Conservation (phyloP, 2,888 invertebrate genomes). For the Pseudeuparius sepicola region DNA sequence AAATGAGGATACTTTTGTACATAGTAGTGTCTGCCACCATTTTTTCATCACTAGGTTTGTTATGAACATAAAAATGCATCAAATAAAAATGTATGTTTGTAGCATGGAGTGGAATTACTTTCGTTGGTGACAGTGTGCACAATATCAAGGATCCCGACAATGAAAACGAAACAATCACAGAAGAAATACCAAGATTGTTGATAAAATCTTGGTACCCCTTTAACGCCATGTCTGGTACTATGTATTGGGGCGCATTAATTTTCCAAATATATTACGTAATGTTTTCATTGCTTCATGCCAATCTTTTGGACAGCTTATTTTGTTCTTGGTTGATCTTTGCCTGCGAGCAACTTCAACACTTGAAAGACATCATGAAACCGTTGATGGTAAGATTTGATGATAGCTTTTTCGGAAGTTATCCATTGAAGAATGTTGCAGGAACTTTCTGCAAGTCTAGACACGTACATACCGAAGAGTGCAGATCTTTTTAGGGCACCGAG, state of each 20-base stretch:
- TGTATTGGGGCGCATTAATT: conserved; percentile 54
- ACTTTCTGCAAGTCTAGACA: conserved; percentile 70
- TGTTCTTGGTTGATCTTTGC: conserved; percentile 80
- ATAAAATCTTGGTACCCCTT: conserved; percentile 74
- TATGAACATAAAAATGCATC: too few relatives aligned
- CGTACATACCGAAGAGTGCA: conserved; percentile 63
- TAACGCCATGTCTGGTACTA: conserved; percentile 58
- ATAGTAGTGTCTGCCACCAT: conserved; percentile 54
- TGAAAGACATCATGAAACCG: conserved; percentile 79
- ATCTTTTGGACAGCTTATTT: conserved; percentile 63
- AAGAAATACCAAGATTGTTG: conserved; percentile 62
- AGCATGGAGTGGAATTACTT: conserved; percentile 73
- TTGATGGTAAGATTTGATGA: conserved; percentile 47
- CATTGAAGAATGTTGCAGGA: conserved; percentile 39
- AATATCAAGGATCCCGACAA: conserved; percentile 57
- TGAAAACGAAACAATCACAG: conserved; percentile 54
- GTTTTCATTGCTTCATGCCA: conserved; percentile 40
- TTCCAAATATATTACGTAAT: conserved; percentile 38
- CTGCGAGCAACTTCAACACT: conserved; percentile 75
- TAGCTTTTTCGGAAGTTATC: neutral
- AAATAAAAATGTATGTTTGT: too few relatives aligned
- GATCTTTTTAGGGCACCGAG: conserved; percentile 55
- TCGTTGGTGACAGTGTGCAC: conserved; percentile 68
- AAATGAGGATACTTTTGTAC: conserved; percentile 64
- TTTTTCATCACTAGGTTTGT: conserved; percentile 50